These are phyloP conservation scores for Nephila pilipes DNA, from an alignment of 1,140 invertebrate species.

Conservation along the genomic window DNA sequence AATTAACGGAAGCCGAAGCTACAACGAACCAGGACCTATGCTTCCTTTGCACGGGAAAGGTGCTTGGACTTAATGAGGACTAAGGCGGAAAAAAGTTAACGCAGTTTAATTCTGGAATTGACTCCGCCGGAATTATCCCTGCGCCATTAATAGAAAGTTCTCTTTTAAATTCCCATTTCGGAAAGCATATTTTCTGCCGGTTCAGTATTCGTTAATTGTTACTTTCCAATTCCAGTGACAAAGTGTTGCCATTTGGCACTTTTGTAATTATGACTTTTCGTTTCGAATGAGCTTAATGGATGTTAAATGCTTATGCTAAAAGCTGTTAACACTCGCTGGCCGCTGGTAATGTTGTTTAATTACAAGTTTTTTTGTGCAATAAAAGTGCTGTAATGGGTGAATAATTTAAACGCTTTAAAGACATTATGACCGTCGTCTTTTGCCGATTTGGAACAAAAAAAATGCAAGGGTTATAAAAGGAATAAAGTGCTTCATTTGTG, in stretches of 20 bases:
- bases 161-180: neutral
- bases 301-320: neutral
- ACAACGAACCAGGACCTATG: neutral
- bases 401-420: neutral
- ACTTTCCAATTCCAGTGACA: constrained; percentile 6
- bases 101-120: neutral
- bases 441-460: neutral
- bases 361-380: neutral
- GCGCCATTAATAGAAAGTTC: neutral
- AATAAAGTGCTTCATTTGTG: no score
- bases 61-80: neutral
- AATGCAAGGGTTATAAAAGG: no score
- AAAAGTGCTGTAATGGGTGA: neutral
- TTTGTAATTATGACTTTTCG: neutral
- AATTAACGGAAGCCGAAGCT: constrained; percentile 7
- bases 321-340: neutral
- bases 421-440: neutral
- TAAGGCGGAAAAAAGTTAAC: neutral
- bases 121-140: neutral
- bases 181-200: neutral
- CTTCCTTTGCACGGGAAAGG: neutral
- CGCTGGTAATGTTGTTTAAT: neutral
- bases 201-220: constrained; percentile 7
- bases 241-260: constrained; percentile 10
- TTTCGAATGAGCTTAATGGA: neutral